Conservation (phyloP, 2,113 vertebrate genomes). For the Monopterus albus region DNA sequence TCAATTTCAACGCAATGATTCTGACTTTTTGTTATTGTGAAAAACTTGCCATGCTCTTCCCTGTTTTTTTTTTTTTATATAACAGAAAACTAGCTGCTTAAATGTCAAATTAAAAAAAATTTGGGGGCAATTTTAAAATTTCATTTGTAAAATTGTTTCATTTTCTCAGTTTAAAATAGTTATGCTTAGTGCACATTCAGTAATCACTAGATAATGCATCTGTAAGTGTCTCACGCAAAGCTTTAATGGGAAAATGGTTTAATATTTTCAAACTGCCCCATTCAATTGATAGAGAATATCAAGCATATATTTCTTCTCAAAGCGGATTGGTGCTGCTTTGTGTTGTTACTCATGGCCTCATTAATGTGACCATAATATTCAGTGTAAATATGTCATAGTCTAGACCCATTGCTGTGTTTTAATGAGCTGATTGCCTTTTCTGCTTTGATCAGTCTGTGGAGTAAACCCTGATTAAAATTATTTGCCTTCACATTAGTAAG, state of each 20-base stretch:
- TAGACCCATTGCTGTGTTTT: not conserved
- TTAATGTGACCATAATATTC: not conserved
- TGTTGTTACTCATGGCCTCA: not conserved
- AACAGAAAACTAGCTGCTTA: constrained; percentile 1
- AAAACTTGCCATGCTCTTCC: not conserved
- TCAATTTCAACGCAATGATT: not conserved
- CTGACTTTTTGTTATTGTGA: not conserved
- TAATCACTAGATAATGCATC: constrained; percentile 18
- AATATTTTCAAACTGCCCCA: constrained; percentile 7
- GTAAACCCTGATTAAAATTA: constrained; percentile 35
- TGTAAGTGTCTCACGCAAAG: not conserved
- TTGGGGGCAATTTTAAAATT: not conserved
- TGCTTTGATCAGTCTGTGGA: not conserved
- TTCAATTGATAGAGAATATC: constrained; percentile 5
- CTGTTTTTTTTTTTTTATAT: not conserved
- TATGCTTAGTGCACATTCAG: not conserved
- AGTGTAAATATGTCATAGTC: not conserved
- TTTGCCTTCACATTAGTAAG: constrained; percentile 45
- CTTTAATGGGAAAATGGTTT: constrained; percentile 7
- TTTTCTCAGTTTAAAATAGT: constrained; percentile 1
- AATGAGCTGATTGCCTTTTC: not conserved
- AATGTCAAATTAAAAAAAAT: not conserved
- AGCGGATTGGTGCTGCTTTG: not conserved
- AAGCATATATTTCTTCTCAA: not conserved
- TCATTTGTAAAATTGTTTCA: not conserved